These are phyloP conservation scores for Leptobrachium ailaonicum DNA, from an alignment of 2,113 vertebrate species.

Conservation along the genomic window DNA sequence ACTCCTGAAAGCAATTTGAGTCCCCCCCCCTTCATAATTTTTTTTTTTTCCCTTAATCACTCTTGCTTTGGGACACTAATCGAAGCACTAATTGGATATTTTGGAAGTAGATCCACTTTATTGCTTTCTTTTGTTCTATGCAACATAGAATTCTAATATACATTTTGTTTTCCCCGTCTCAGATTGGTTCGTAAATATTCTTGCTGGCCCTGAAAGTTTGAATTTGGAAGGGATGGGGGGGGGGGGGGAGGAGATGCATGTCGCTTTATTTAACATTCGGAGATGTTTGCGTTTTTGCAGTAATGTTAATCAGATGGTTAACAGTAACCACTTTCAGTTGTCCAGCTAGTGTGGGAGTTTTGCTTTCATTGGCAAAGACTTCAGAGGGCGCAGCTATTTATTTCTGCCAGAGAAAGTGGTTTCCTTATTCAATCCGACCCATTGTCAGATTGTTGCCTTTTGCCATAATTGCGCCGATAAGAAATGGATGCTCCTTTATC, in stretches of 20 bases:
- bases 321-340: slow-evolving; percentile 66
- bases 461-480: slow-evolving; percentile 74
- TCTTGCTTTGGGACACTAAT: no score
- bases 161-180: no score
- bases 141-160: no score
- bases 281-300: neutral
- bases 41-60: no score
- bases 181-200: no score
- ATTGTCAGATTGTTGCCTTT: slow-evolving; percentile 76
- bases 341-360: slow-evolving; percentile 68
- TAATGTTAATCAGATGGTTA: slow-evolving; percentile 62
- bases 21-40: no score
- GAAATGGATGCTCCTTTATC: slow-evolving; percentile 67
- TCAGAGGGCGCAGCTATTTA: slow-evolving; percentile 67
- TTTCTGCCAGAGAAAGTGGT: slow-evolving; percentile 73
- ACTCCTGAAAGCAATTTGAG: slow-evolving; percentile 17
- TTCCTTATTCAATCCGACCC: slow-evolving; percentile 72
- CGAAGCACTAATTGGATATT: no score
- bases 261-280: no score
- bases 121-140: slow-evolving; percentile 19
- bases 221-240: no score
- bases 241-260: no score
- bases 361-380: slow-evolving; percentile 73
- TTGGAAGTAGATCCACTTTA: no score
- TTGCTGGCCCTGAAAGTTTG: no score